Evolutionary conservation across 2,797 vertebrate species (phyloP), one percentile per base, ranked within the genome.

Genomic region (Oreortyx pictus): DNA sequence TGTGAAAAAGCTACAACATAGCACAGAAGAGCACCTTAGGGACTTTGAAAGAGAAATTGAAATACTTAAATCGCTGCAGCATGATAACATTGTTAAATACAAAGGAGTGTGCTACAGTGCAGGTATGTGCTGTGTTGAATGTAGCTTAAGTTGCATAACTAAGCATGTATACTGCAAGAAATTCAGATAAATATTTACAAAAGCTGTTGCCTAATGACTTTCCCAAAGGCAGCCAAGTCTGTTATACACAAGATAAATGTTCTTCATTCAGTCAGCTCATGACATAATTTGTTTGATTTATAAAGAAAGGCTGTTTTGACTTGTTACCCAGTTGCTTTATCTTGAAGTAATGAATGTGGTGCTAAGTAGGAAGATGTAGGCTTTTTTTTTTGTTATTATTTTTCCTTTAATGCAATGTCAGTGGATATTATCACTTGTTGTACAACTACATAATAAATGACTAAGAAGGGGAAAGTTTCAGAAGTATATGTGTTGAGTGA

Each of bases 11-110:
- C 98, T 99, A 14, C 99, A 99, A 92, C 99, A 99, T 94, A 99
- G 98, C 96, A 98, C 99, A 1, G 98, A 99, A 3, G 99, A 99
- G 91, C 98, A 99, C 93, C 96, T 99, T 84, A 95, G 99, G 22
- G 99, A 99, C 97, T 99, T 99, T 35, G 99, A 99, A 97, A 97
- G 99, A 76, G 99, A 99, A 92, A 99, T 99, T 14, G 98, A 99
- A 97, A 99, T 99, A 96, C 98, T 99, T 70, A 99, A 99, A 90
- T 99, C 99, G 12, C 97, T 99, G 52, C 99, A 99, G 81, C 99
- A 99, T 27, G 99, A 99, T 74, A 99, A 99, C 97, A 99, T 99
- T 29, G 99, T 99, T 76, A 98, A 98, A 92, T 99, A 99, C 96
- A 99, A 99, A 96, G 99, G 99, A 74, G 99, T 99, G 24, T 99